Percentiles rank a stretch among this genome's conserved stretches.
phyloP scores from a whole-genome alignment of 2,888 invertebrate species.

The Dioctria rufipes region DNA sequence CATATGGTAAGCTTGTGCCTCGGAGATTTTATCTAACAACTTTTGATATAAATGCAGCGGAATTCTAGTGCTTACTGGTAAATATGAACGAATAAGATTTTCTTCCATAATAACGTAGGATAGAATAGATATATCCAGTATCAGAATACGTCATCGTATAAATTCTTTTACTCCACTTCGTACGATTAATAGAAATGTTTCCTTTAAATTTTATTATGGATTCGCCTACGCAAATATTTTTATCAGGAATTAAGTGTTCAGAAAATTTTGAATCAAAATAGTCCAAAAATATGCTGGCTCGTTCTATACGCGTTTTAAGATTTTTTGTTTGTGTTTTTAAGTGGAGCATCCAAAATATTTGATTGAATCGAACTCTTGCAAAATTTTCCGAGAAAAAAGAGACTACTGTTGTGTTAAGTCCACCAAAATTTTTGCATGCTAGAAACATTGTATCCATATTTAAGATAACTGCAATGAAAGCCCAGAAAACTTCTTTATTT shows the following conservation, averaged over 20 bases:
- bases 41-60: neutral
- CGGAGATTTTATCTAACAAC: too few relatives aligned
- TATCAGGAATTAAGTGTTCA: too few relatives aligned
- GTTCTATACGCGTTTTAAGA: slow-evolving; percentile 12
- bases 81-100: slow-evolving; percentile 15
- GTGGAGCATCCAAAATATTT: slow-evolving; percentile 1
- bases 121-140: neutral
- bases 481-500: neutral
- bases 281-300: neutral
- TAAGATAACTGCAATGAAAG: slow-evolving; percentile 5
- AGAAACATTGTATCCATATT: slow-evolving; percentile 24
- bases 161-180: too few relatives aligned
- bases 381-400: neutral
- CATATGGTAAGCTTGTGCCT: neutral
- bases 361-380: slow-evolving; percentile 27
- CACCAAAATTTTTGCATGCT: slow-evolving; percentile 20
- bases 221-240: neutral
- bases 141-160: neutral
- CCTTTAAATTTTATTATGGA: slow-evolving; percentile 26
- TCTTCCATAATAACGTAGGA: slow-evolving; percentile 2
- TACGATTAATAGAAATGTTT: slow-evolving; percentile 1
- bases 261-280: neutral
- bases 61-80: slow-evolving; percentile 20
- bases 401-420: slow-evolving; percentile 12
- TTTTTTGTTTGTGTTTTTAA: neutral